Evolutionary conservation across 2,888 invertebrate species (phyloP), one percentile per base, ranked within the genome.

Genomic region (Lycaena phlaeas): DNA sequence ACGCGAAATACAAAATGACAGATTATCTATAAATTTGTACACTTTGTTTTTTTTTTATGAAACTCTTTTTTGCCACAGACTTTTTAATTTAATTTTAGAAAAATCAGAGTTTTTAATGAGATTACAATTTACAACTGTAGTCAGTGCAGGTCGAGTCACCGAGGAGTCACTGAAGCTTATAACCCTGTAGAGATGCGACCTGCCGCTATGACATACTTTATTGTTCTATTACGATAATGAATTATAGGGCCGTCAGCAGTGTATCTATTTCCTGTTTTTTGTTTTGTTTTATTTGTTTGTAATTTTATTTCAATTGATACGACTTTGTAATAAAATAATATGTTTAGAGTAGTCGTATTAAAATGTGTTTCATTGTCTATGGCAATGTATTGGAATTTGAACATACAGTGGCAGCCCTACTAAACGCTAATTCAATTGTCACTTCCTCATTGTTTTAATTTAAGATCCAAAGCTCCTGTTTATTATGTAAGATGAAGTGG

Each of bases 211-310:
- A 69, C 71, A 78, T 69, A 75, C 62, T 62, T 73, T 68, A 69
- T 70, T 70, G 70, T 74, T 65, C 70, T 64, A 76, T 67, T 76
- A 66, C 66, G 69, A 69, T 72, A 71, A 70, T 64, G 59, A 56
- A 52, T 46, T 53, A 48, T 60, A 79, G 79, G 79, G 79, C 63
- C 65, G 56, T 54, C 71, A 34, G 52, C 68, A 61, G 63, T 64
- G 58, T 64, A 38, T 48, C 27, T 29, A 45, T 43, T 43, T 54
- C 49, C 54, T 50, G 49, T 38, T 27, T 27, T 18, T 29, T 36
- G 41, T 49, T 46, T 46, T 41, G 31, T 45, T 44, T 31, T 30
- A 6, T n/a, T n/a, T n/a, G n/a, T n/a, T n/a, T n/a, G n/a, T n/a
- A n/a, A n/a, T n/a, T n/a, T n/a, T n/a, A 29, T 11, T 18, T 9